Evolutionary conservation across 2,888 invertebrate genomes (phyloP), one percentile per base, ranked within the genome.

Genomic region (Diogma glabrata): DNA sequence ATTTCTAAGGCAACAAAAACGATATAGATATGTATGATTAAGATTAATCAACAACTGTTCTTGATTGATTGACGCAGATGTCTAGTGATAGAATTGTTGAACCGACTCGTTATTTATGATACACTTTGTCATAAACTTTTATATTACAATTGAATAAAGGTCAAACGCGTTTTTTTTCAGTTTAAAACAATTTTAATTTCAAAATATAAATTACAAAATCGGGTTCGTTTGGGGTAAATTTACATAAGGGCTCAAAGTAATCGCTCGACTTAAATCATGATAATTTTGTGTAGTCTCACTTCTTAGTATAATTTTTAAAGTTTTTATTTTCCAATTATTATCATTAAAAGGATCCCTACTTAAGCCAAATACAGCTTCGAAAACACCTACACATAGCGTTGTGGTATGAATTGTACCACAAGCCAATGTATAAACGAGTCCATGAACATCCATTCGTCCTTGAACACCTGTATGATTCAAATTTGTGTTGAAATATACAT

Each of bases 321-420:
- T 73, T 62, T 81, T 82, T 19, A 82, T 75, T 65, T 81, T 82
- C 79, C 80, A 84, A 60, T 79, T 81, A 60, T 81, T 79, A n/a
- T 74, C 70, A 23, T 70, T 64, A 48, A 67, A 71, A 0, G 82
- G 81, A 63, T 83, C 82, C 54, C 77, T 72, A 19, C 79, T 68
- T 36, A 84, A 65, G 2, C 77, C 77, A 66, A 83, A 82, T 43
- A 73, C 67, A 59, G 81, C 79, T 60, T 82, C 81, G 62, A 82
- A 84, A 24, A 80, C 66, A 2, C 83, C 84, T 1, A 77, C 72
- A 56, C 74, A 74, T 23, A 67, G 64, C 4, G 66, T 58, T 12
- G 64, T 63, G 4, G 70, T 65, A 60, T 83, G 82, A 26, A 83
- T 60, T 0, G 80, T 81, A 16, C 84, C 83, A 65, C 80, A 80